Conservation (phyloP, 2,113 vertebrate genomes). For the Chrysochloris asiatica region DNA sequence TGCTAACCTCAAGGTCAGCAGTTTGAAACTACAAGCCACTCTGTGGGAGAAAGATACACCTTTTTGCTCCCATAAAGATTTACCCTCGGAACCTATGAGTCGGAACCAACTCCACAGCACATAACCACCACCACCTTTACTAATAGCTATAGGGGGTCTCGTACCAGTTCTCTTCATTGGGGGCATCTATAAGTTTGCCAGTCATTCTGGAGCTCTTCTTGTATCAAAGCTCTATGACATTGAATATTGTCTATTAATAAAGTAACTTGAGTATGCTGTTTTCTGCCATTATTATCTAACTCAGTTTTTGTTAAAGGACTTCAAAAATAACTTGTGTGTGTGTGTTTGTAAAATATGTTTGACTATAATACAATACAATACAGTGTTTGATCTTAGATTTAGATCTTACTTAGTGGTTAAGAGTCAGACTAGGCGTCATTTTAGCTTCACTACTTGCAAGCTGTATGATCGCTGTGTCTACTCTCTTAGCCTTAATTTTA, state of each 20-base stretch:
- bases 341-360: background rate
- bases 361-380: too few relatives aligned
- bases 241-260: background rate
- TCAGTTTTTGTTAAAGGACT: constrained; percentile 18
- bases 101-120: too few relatives aligned
- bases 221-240: background rate
- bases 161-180: background rate
- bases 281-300: constrained; percentile 5
- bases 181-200: background rate
- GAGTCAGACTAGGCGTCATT: background rate
- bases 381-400: background rate
- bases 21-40: too few relatives aligned
- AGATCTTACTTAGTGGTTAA: constrained; percentile 18
- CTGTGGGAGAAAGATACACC: too few relatives aligned
- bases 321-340: background rate
- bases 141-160: background rate
- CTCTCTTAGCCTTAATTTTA: background rate
- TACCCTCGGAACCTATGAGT: too few relatives aligned
- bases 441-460: background rate
- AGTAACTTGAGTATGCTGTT: background rate
- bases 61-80: too few relatives aligned
- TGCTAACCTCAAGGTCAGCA: too few relatives aligned
- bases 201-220: background rate
- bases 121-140: too few relatives aligned
- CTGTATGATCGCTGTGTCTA: background rate